Evolutionary conservation across 2,113 vertebrate species (phyloP), one percentile per base, ranked within the genome.

Genomic region (Neotoma lepida): DNA sequence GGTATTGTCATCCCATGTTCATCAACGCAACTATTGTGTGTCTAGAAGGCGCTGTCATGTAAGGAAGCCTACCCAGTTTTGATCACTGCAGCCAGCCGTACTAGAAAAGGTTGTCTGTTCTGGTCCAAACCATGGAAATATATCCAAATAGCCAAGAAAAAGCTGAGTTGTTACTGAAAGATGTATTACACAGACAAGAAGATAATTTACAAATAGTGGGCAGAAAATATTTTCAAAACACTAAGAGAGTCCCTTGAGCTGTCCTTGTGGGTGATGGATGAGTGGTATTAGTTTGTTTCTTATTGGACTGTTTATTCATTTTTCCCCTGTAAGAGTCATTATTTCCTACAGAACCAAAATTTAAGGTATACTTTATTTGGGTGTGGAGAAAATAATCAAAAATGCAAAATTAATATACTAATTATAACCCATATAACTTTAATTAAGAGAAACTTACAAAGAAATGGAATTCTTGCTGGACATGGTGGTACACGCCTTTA

Each of bases 161-260:
- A 94, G 61, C 86, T 95, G 88, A 95, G 96, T 94, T 96, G 88
- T 96, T 97, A 89, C 49, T 90, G 20, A 93, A 92, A 88, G 56
- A 89, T 90, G 85, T 96, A 61, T 96, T 92, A 95, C 54, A 92
- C 61, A 63, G 51, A 94, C 30, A 49, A 96, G 88, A 96, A 91
- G 87, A 74, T 88, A 82, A 96, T 94, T 97, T 96, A 70, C 58
- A 93, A 93, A 95, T 73, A 80, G 68, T 76, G 86, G 41, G 49
- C 49, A 54, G 82, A 94, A 96, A 84, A 82, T 95, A 88, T 95
- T 95, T 96, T 93, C 63, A 71, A 54, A 94, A 0, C 14, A 91
- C 44, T 88, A 86, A 92, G 70, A 70, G 35, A 91, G 86, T 81
- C 39, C 46, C 10, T 87, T 92, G 85, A 88, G n/a, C 90, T 81